Evolutionary conservation across 2,888 invertebrate genomes (phyloP), one percentile per base, ranked within the genome.

Genomic region (Melinaea marsaeus): DNA sequence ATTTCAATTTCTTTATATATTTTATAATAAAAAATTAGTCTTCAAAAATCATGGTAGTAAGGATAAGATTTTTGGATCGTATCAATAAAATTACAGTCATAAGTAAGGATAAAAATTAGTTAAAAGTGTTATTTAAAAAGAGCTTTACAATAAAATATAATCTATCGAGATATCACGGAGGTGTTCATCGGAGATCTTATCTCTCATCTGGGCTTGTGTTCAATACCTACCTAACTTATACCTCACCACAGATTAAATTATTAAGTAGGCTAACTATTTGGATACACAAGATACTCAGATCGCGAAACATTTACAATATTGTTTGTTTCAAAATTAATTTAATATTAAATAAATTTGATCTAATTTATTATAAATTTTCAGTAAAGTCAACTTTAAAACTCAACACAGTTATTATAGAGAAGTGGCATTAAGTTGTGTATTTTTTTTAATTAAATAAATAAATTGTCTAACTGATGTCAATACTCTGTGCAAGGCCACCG

Each of bases 101-200:
- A n/a, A 46, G 3, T 46, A n/a, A 46, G n/a, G 46, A 46, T 46
- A n/a, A 46, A 46, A 46, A 46, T n/a, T 46, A 11, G 11, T 7
- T n/a, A 46, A 13, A n/a, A 46, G 32, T 32, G 51, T n/a, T 33
- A 63, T 46, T 55, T 48, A 59, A 51, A 63, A 61, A 61, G 13
- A 7, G 46, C 35, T 47, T 58, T 63, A 61, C 60, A 69, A 67
- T 62, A 63, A 65, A 65, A 56, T 62, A 65, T 62, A 51, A 54
- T 62, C 62, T 76, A 79, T 79, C 80, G 60, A 55, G 56, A 63
- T 69, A 68, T 71, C 65, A 68, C 58, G 60, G 63, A 54, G 80
- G 80, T 81, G 82, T 67, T 85, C 80, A 77, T 79, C 80, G 78
- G 71, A 71, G 79, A 88, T 89, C 86, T 89, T 85, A 88, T 88